Evolutionary conservation across 92 coral and sea anemone genomes (phyloP).

Genomic region (Desmophyllum pertusum): DNA sequence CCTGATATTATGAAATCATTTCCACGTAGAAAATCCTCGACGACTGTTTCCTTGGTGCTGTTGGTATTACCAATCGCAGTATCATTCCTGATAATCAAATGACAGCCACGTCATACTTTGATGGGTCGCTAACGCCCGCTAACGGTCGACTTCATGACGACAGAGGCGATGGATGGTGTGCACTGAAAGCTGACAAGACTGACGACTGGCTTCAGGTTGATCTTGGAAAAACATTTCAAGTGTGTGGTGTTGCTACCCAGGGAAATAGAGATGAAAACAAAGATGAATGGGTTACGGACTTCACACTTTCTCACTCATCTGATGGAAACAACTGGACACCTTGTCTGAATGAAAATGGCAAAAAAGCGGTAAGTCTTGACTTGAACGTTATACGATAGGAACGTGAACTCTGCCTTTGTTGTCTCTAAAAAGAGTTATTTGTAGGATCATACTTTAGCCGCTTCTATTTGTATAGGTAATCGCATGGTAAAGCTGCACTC

Average conservation of each 20-base stretch:
- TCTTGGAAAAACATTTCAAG: neutral
- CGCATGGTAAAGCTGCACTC: no score
- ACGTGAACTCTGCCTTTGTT: no score
- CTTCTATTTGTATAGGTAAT: no score
- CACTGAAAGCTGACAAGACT: neutral
- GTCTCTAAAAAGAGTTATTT: no score
- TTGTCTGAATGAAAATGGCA: neutral
- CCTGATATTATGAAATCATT: no score
- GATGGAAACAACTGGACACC: neutral
- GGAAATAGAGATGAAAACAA: neutral
- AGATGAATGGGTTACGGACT: neutral
- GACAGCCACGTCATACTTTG: neutral
- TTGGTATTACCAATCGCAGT: neutral
- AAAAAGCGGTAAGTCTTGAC: no score
- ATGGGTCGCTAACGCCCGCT: neutral
- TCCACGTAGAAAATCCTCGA: no score
- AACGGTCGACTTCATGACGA: slow-evolving; percentile 5
- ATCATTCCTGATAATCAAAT: neutral
- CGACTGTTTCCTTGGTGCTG: no score
- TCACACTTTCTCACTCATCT: neutral
- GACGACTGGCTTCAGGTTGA: neutral
- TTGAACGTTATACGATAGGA: no score
- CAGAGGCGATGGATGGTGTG: neutral
- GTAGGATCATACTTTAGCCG: no score
- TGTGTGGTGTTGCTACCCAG: slow-evolving; percentile 8